Evolutionary conservation across 2,797 vertebrate genomes (phyloP), one percentile per base, ranked within the genome.

Genomic region (Gymnocypris eckloni): DNA sequence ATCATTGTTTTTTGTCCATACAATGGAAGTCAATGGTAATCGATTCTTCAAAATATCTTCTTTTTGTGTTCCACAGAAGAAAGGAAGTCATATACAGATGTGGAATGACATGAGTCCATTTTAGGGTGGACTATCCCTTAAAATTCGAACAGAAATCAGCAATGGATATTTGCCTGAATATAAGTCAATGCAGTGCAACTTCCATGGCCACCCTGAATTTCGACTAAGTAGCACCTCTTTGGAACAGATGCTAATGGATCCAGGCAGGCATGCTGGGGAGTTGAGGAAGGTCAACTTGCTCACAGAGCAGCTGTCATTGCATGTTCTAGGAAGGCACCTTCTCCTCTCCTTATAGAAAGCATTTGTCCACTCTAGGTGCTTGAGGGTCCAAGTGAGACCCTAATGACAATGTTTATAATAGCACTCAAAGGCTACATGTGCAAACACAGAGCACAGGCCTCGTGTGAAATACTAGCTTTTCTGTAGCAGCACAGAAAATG

Each of bases 241-340:
- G 4, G 7, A 82, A 82, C 86, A 90, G 79, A 83, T 86, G 86
- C 79, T 75, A 20, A 71, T 73, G 82, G 16, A 59, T 82, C 76
- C 25, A 81, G 77, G 52, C n/a, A 41, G 22, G 66, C 76, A 79
- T 64, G 79, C 25, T 70, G 69, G n/a, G 81, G 48, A 85, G 73
- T 75, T 84, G 61, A 84, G n/a, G 67, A 87, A 85, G 87, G 87
- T 86, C 86, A 83, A 3, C n/a, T 43, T 12, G 3, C 75, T 84
- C 28, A 48, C 64, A 71, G 78, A 84, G 71, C 84, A 87, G 87
- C 81, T 90, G 84, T 79, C 88, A 79, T n/a, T 85, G 66, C 54
- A 71, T 50, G 71, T 41, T 25, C 50, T 41, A 59, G 37, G 59
- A 71, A 80, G 78, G 56, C 33, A 81, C 69, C 70, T 54, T 86